Conservation (phyloP, 1,140 invertebrate genomes). For the Neodiprion virginianus region DNA sequence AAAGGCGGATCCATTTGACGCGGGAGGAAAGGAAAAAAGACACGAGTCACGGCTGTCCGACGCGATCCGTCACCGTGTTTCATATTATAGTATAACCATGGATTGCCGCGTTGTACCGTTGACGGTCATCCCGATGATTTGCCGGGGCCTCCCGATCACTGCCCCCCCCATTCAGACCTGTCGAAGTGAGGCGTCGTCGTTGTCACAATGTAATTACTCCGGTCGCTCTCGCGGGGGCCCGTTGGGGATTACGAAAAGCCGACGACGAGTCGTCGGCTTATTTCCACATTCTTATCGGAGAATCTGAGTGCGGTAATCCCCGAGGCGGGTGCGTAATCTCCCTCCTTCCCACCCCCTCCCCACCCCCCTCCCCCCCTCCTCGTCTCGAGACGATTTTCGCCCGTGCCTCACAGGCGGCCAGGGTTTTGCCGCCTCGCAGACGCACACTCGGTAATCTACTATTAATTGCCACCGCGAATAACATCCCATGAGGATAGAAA, state of each 20-base stretch:
- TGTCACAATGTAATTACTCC: constrained; percentile 56
- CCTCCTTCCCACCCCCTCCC: constrained; percentile 15
- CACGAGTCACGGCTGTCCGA: neutral
- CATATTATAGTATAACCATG: too few species aligned
- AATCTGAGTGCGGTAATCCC: constrained; percentile 58
- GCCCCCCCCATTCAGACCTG: neutral
- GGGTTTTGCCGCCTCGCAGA: too few species aligned
- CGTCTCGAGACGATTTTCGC: neutral
- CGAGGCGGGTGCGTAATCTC: constrained; percentile 54
- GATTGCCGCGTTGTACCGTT: too few species aligned
- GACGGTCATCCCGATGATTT: neutral
- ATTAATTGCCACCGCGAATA: constrained; percentile 61
- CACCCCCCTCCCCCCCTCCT: neutral
- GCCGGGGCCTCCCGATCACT: neutral
- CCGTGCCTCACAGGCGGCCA: neutral
- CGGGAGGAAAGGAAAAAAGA: too few species aligned
- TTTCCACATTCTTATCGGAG: constrained; percentile 58
- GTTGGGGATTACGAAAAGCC: constrained; percentile 34
- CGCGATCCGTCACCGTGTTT: neutral
- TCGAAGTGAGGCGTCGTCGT: constrained; percentile 2
- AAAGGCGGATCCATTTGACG: too few species aligned
- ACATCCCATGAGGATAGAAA: constrained; percentile 40
- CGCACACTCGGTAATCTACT: constrained; percentile 51
- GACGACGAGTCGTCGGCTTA: constrained; percentile 46
- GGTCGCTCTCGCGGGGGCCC: constrained; percentile 34